Evolutionary conservation across 1,140 invertebrate genomes (phyloP).

Genomic region (Drosophila rhopaloa): DNA sequence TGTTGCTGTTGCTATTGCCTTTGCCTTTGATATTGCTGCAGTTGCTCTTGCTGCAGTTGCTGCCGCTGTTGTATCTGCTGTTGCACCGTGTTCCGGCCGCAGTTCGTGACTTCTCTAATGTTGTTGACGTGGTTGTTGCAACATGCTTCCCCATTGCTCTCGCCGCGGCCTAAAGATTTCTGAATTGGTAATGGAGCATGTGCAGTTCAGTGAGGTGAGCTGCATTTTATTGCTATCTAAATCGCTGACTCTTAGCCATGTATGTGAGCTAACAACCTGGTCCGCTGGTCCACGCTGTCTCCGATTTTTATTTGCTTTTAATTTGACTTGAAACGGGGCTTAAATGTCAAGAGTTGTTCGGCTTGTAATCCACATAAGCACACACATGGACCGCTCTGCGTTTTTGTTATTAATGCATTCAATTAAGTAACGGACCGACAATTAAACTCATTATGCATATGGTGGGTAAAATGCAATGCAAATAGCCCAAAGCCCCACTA

Average conservation of each 20-base stretch:
- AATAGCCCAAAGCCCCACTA: slow-evolving; percentile 52
- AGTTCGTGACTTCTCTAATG: slow-evolving; percentile 80
- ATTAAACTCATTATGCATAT: slow-evolving; percentile 73
- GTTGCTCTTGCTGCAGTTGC: slow-evolving; percentile 1
- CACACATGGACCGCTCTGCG: slow-evolving; percentile 28
- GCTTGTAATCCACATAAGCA: slow-evolving; percentile 62
- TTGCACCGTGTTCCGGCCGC: slow-evolving; percentile 46
- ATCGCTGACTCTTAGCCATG: slow-evolving; percentile 68
- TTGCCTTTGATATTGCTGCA: slow-evolving; percentile 7
- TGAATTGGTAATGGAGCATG: slow-evolving; percentile 81
- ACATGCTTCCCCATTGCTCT: slow-evolving; percentile 60
- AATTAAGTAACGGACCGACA: slow-evolving; percentile 68
- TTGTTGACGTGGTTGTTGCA: slow-evolving; percentile 77
- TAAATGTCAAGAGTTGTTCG: slow-evolving; percentile 64
- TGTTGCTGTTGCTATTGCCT: slow-evolving; percentile 3
- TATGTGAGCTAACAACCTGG: slow-evolving; percentile 45
- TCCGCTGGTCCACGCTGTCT: slow-evolving; percentile 30
- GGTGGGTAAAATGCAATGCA: slow-evolving; percentile 27
- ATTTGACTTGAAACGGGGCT: slow-evolving; percentile 65
- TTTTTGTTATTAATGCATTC: slow-evolving; percentile 73
- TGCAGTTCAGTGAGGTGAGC: slow-evolving; percentile 77
- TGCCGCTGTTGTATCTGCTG: slow-evolving; percentile 26
- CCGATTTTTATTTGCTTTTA: slow-evolving; percentile 76
- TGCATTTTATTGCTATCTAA: slow-evolving; percentile 82
- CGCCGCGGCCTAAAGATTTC: slow-evolving; percentile 70